Evolutionary conservation across 2,113 vertebrate genomes (phyloP), one percentile per base, ranked within the genome.

Genomic region (Pollimyrus isidori): DNA sequence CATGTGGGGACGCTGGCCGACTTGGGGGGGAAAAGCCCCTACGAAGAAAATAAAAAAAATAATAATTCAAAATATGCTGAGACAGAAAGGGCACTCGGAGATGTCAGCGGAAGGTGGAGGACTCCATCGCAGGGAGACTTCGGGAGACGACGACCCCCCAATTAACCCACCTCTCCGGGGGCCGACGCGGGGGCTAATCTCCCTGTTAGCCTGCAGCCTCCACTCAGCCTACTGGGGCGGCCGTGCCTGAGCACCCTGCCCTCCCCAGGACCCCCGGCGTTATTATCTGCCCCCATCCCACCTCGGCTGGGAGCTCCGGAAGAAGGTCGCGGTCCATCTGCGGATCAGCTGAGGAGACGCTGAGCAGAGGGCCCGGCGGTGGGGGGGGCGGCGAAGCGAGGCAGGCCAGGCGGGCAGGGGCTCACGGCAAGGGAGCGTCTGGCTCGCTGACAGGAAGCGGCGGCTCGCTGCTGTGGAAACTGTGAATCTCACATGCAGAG

Each of bases 121-220:
- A 21, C 62, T 17, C 26, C 9, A 39, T 49, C 52, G 19, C 82
- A 9, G 39, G 58, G 19, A 52, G 84, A 90, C 91, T 91, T 90
- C 90, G 89, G 89, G 92, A 88, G n/a, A 49, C 42, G 39, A 87
- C 91, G 92, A 92, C 92, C 93, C 90, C 89, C 87, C 90, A 88
- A 91, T 92, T 93, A 91, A 93, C 92, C 92, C 46, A 35, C 46
- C 88, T 89, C 91, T 90, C 82, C 91, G 53, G 88, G 65, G 83
- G 62, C 49, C 56, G 90, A 88, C 89, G 76, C 49, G 48, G 80
- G 86, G 69, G 90, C 90, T 92, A 93, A 93, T 93, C 89, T 89
- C 90, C 90, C 53, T 39, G 89, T 89, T 90, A 91, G 90, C 90
- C 82, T 89, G 50, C 87, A 39, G 89, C 90, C 91, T 92, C 91